A percentile compares a stretch with the other conserved stretches of the same genome.
Conservation (phyloP, 37 sponge, comb jelly and placozoan species). For the Chondrilla cf. caribensis region DNA sequence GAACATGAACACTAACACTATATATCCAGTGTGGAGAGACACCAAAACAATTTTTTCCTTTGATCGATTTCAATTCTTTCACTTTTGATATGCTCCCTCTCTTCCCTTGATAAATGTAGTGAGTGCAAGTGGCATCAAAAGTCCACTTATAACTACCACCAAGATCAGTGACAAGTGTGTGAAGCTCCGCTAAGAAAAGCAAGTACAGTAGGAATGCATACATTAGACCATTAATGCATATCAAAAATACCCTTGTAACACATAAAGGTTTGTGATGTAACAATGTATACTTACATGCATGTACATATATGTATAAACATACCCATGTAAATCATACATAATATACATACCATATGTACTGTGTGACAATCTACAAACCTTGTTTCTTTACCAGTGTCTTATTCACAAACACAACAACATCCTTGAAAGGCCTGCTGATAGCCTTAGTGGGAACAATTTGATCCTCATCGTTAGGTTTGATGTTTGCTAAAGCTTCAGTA, state of each 20-base stretch:
- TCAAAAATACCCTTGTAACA: too few relatives aligned
- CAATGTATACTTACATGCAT: background rate
- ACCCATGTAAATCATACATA: background rate
- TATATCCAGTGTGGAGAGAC: constrained; percentile 82
- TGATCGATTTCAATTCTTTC: constrained; percentile 57
- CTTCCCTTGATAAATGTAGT: constrained; percentile 66
- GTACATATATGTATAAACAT: background rate
- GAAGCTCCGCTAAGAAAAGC: constrained; percentile 64
- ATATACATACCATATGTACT: too few relatives aligned
- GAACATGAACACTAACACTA: constrained; percentile 57
- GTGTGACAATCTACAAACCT: too few relatives aligned
- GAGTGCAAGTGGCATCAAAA: constrained; percentile 51
- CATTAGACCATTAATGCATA: background rate
- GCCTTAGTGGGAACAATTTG: background rate
- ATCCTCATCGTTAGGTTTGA: constrained; percentile 26
- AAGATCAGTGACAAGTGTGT: constrained; percentile 31
- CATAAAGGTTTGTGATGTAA: background rate
- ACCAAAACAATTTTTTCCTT: constrained; percentile 31
- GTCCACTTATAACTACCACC: constrained; percentile 49
- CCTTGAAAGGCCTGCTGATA: constrained; percentile 24
- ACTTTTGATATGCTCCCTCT: constrained; percentile 27
- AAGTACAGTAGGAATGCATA: background rate
- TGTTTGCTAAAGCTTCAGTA: constrained; percentile 28
- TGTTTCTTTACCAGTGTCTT: constrained; percentile 60
- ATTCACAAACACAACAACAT: constrained; percentile 52